phyloP scores from a whole-genome alignment of 1,140 invertebrate genomes.

The Papilio dardanus region DNA sequence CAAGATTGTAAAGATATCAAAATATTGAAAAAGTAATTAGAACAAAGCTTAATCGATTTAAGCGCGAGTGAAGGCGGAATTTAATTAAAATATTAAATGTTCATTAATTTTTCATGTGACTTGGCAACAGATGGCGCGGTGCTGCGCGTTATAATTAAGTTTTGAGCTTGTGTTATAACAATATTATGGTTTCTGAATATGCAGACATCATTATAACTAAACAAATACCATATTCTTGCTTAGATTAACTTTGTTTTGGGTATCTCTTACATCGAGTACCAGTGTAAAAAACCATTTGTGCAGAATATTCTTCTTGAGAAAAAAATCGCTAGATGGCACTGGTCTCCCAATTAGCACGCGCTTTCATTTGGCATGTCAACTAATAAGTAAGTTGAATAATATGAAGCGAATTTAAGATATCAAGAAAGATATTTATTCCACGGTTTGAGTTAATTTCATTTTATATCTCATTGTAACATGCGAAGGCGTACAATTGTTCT shows the following conservation, averaged over 20 bases:
- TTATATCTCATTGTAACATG: neutral
- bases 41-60: slow-evolving; percentile 6
- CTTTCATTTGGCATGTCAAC: neutral
- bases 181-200: slow-evolving; percentile 8
- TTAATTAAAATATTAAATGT: slow-evolving; percentile 21
- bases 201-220: neutral
- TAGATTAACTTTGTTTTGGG: neutral
- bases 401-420: too few species aligned
- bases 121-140: neutral
- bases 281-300: too few species aligned
- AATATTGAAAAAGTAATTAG: slow-evolving; percentile 18
- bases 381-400: neutral
- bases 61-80: neutral
- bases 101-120: slow-evolving; percentile 22
- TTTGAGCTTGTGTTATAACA: neutral
- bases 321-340: neutral
- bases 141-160: slow-evolving; percentile 10
- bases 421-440: too few species aligned
- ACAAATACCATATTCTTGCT: neutral
- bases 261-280: too few species aligned
- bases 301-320: neutral
- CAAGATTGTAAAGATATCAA: slow-evolving; percentile 2
- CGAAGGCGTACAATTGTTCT: neutral
- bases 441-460: neutral
- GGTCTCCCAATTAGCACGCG: neutral